Percentiles rank a stretch among this genome's conserved stretches.
phyloP scores from a whole-genome alignment of 2,113 vertebrate species.

The Motacilla alba region DNA sequence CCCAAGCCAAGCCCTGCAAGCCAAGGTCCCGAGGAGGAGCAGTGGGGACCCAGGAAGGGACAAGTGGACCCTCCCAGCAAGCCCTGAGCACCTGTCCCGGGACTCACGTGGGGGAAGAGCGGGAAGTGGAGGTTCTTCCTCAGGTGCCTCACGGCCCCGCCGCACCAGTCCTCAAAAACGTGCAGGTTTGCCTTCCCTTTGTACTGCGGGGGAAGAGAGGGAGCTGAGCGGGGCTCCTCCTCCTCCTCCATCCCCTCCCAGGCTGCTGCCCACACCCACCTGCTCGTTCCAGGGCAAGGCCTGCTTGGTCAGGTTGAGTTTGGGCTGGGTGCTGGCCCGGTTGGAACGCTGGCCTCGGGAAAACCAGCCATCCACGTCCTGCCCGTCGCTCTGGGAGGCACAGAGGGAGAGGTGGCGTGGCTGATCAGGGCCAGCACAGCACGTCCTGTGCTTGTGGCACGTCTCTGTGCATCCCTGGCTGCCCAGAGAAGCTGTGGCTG shows the following conservation, averaged over 20 bases:
- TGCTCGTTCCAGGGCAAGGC: constrained; percentile 70
- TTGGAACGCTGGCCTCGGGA: background rate
- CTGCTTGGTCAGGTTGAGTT: constrained; percentile 72
- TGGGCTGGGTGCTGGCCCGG: background rate
- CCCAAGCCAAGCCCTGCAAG: background rate
- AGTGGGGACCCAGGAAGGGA: background rate
- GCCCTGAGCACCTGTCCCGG: rapidly evolving
- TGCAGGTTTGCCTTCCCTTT: constrained; percentile 94
- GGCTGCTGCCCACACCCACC: constrained; percentile 29
- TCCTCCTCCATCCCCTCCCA: background rate
- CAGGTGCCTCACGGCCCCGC: constrained; percentile 87
- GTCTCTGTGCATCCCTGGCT: background rate
- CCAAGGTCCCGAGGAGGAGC: background rate
- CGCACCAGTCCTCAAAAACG: constrained; percentile 98
- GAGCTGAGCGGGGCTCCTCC: background rate
- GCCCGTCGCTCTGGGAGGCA: constrained; percentile 17
- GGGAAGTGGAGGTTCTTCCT: constrained; percentile 96
- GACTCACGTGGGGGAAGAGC: constrained; percentile 93
- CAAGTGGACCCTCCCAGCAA: rapidly evolving
- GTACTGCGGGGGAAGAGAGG: constrained; percentile 71
- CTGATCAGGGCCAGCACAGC: background rate
- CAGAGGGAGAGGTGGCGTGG: background rate
- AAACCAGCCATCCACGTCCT: constrained; percentile 8
- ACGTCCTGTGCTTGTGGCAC: rapidly evolving
- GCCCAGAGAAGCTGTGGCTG: background rate